These are phyloP conservation scores for Mystacides longicornis DNA, from an alignment of 2,888 invertebrate genomes.

Conservation along the genomic window DNA sequence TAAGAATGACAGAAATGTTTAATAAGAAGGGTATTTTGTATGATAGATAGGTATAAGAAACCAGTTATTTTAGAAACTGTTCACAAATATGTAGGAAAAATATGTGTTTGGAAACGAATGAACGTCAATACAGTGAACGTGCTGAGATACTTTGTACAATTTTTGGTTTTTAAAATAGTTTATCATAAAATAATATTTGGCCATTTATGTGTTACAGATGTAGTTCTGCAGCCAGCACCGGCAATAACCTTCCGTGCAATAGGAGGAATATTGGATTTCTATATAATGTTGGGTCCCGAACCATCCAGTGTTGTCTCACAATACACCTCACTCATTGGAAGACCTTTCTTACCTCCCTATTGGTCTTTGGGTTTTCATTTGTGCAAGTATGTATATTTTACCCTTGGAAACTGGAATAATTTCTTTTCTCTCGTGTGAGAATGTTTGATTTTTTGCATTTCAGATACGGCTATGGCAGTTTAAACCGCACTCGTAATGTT, in stretches of 20 bases:
- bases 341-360: slow-evolving; percentile 76
- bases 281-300: slow-evolving; percentile 68
- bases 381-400: slow-evolving; percentile 50
- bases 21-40: too few species aligned
- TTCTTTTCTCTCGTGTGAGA: background rate
- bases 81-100: too few species aligned
- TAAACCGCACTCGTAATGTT: slow-evolving; percentile 57
- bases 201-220: slow-evolving; percentile 52
- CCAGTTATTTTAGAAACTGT: too few species aligned
- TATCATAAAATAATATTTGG: too few species aligned
- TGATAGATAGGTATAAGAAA: too few species aligned
- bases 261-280: slow-evolving; percentile 76
- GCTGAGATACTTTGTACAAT: too few species aligned
- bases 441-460: background rate
- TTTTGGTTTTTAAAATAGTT: too few species aligned
- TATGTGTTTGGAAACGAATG: too few species aligned
- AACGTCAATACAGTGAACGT: too few species aligned
- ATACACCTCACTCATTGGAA: slow-evolving; percentile 63
- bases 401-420: background rate
- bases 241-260: slow-evolving; percentile 75
- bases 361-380: slow-evolving; percentile 87
- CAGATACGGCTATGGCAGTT: slow-evolving; percentile 57
- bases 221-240: slow-evolving; percentile 71
- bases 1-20: too few species aligned
- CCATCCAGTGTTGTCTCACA: slow-evolving; percentile 61